phyloP scores from a whole-genome alignment of 2,797 vertebrate species.

The Darevskia nairensis region DNA sequence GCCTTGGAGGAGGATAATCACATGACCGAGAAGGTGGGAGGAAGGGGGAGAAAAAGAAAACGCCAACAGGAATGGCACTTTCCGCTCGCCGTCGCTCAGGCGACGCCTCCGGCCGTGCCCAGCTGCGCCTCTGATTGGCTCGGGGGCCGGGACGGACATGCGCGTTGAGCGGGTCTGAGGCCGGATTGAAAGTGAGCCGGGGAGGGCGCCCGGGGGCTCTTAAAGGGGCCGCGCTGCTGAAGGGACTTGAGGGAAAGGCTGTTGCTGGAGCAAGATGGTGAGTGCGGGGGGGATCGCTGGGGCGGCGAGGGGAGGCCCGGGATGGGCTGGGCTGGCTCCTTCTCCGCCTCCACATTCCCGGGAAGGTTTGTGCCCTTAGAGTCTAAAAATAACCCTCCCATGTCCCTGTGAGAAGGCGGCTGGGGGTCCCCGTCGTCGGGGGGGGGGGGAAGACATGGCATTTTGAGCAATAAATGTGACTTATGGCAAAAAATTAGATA shows the following conservation, averaged over 20 bases:
- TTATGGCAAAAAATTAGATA: no score
- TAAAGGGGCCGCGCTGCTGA: conserved; percentile 10
- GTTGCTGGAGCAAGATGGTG: conserved; percentile 41
- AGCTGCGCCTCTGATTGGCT: background rate
- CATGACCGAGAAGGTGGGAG: background rate
- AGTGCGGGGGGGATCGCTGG: background rate
- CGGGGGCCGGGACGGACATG: background rate
- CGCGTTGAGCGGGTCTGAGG: background rate
- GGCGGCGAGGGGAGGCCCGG: background rate
- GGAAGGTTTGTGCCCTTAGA: no score
- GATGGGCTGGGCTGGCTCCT: background rate
- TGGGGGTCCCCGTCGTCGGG: no score
- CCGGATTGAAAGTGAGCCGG: rapidly evolving
- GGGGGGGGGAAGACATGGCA: no score
- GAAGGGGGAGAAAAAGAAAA: rapidly evolving
- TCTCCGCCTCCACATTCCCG: no score
- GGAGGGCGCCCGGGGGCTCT: conserved; percentile 1
- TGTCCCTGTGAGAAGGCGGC: no score
- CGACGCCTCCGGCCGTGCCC: rapidly evolving
- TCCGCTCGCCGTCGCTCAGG: conserved; percentile 45
- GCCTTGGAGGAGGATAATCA: background rate
- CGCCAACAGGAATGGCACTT: background rate
- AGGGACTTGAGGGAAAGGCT: background rate
- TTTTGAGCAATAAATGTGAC: no score
- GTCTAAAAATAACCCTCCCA: no score